Percentiles rank a stretch among this genome's conserved stretches.
These are phyloP conservation scores for Contarinia nasturtii DNA, from an alignment of 1,140 invertebrate species.

Conservation along the genomic window DNA sequence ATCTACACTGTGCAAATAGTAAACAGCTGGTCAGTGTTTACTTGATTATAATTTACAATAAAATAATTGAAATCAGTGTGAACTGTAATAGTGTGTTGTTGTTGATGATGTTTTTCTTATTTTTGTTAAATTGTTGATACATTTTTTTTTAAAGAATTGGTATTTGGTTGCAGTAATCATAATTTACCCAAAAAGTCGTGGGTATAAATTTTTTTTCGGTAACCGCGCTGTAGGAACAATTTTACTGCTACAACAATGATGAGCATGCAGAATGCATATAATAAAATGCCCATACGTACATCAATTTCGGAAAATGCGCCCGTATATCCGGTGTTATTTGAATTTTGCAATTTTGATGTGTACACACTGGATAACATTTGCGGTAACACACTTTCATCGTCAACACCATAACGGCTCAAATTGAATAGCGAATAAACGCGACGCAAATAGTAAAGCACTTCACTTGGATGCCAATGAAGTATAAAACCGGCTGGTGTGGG, in stretches of 20 bases:
- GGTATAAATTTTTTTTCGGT: slow-evolving; percentile 46
- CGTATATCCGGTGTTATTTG: slow-evolving; percentile 31
- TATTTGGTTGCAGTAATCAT: too few species aligned
- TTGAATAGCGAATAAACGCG: slow-evolving; percentile 43
- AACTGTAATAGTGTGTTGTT: too few species aligned
- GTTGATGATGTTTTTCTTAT: too few species aligned
- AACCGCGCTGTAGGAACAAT: slow-evolving; percentile 46
- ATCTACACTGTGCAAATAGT: too few species aligned
- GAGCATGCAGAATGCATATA: slow-evolving; percentile 45
- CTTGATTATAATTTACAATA: too few species aligned
- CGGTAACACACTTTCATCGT: slow-evolving; percentile 11
- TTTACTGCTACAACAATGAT: slow-evolving; percentile 58
- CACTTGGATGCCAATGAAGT: slow-evolving; percentile 42
- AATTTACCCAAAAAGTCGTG: slow-evolving; percentile 40
- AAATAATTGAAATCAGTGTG: too few species aligned
- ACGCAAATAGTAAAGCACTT: slow-evolving; percentile 57
- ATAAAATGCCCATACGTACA: slow-evolving; percentile 51
- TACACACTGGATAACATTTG: slow-evolving; percentile 14
- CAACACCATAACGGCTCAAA: slow-evolving; percentile 27
- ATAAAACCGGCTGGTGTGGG: slow-evolving; percentile 5
- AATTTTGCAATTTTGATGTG: slow-evolving; percentile 15
- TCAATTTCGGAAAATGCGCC: slow-evolving; percentile 44
- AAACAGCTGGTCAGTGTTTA: too few species aligned
- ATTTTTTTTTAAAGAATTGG: too few species aligned
- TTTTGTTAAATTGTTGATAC: too few species aligned